phyloP scores from a whole-genome alignment of 2,113 vertebrate species.

The Marcusenius ussheri region DNA sequence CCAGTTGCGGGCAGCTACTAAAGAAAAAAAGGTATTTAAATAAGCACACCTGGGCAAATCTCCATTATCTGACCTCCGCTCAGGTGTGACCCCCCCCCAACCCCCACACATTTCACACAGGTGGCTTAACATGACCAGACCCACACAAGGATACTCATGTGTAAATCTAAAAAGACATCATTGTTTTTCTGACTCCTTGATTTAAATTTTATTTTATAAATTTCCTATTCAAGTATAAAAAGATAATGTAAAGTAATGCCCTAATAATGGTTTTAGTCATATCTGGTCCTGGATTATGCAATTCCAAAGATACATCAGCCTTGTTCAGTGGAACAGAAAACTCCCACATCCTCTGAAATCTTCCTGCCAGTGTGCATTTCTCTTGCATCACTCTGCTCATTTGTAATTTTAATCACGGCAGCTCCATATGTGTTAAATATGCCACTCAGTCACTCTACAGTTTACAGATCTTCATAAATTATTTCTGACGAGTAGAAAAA shows the following conservation, averaged over 20 bases:
- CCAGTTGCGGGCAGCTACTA: not conserved
- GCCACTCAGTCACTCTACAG: not conserved
- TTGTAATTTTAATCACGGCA: not conserved
- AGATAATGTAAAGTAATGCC: not conserved
- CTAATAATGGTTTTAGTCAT: not conserved
- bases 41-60: constrained; percentile 4
- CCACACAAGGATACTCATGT: not conserved
- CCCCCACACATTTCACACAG: not conserved
- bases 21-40: not conserved
- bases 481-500: not conserved
- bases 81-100: not conserved
- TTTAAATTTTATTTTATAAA: not conserved
- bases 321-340: not conserved
- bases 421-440: not conserved
- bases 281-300: not conserved
- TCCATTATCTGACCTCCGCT: constrained; percentile 11
- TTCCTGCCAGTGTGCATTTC: not conserved
- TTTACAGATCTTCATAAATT: not conserved
- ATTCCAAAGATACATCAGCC: not conserved
- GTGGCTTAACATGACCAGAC: not conserved
- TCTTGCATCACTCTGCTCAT: not conserved
- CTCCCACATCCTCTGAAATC: not conserved
- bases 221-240: not conserved
- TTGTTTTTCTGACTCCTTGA: not conserved
- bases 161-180: not conserved